These are phyloP conservation scores for Megaustenia siamemsis DNA, from an alignment of 2,888 invertebrate genomes.

Conservation along the genomic window DNA sequence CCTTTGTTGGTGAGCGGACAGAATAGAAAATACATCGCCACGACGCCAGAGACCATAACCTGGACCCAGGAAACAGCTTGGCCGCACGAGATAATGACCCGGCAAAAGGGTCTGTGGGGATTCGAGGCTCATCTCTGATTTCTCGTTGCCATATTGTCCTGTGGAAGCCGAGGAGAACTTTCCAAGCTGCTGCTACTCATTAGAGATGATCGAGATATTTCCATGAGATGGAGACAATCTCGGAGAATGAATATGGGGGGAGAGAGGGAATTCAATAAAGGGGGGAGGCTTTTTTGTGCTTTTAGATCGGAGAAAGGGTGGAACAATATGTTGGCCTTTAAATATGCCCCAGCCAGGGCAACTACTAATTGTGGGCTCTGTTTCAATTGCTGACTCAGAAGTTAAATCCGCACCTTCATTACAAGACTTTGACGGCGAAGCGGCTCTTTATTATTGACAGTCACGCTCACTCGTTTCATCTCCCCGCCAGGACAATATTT, in stretches of 20 bases:
- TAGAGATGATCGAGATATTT: conserved; percentile 30
- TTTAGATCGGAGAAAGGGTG: not conserved
- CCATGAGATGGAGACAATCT: not conserved
- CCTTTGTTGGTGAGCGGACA: not conserved
- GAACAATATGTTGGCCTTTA: not conserved
- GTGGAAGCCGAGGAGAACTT: conserved; percentile 28
- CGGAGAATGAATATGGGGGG: not conserved
- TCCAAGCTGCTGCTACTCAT: conserved; percentile 41
- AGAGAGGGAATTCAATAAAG: not conserved
- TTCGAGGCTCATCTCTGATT: conserved; percentile 30
- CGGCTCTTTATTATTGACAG: too few species aligned
- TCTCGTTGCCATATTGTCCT: conserved; percentile 44
- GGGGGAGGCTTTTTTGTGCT: not conserved
- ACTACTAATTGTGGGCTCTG: too few species aligned
- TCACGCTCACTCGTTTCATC: too few species aligned
- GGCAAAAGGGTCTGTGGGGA: conserved; percentile 6
- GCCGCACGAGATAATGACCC: conserved; percentile 29
- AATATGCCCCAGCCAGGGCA: not conserved
- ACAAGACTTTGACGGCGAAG: not conserved
- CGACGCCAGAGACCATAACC: not conserved
- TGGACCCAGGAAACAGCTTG: conserved; percentile 34
- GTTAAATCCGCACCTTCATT: not conserved
- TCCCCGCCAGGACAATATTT: too few species aligned
- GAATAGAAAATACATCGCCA: conserved; percentile 5
- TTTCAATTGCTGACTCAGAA: too few species aligned